These are phyloP conservation scores for Resseliella maxima DNA, from an alignment of 2,888 invertebrate species.

Conservation along the genomic window DNA sequence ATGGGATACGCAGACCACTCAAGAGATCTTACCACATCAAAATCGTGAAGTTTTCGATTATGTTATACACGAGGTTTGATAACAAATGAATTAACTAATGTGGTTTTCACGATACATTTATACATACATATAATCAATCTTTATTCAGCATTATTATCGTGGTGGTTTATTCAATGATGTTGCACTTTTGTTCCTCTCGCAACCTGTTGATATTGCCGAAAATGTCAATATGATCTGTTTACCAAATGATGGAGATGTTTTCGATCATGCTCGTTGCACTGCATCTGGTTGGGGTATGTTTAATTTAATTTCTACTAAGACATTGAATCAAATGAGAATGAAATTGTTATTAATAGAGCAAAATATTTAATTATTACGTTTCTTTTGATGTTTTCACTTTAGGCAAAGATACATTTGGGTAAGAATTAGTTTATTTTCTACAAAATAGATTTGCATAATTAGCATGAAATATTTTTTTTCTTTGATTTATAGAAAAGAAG, in stretches of 20 bases:
- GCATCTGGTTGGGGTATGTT: slow-evolving; percentile 67
- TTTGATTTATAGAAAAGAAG: no score
- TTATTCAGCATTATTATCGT: slow-evolving; percentile 74
- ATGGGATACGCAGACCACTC: slow-evolving; percentile 83
- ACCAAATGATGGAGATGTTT: slow-evolving; percentile 68
- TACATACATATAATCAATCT: no score
- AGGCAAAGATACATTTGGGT: slow-evolving; percentile 68
- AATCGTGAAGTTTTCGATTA: slow-evolving; percentile 74
- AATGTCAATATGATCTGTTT: slow-evolving; percentile 80
- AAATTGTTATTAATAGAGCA: no score
- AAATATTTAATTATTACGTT: background rate
- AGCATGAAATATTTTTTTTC: no score
- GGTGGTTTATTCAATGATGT: slow-evolving; percentile 79
- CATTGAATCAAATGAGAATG: no score
- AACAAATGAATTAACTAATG: no score
- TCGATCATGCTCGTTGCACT: slow-evolving; percentile 63
- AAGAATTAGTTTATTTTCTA: no score
- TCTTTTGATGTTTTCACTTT: slow-evolving; percentile 64
- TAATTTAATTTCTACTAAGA: slow-evolving; percentile 59
- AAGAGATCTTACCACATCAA: slow-evolving; percentile 73
- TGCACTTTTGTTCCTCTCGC: slow-evolving; percentile 75
- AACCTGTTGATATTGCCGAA: slow-evolving; percentile 72
- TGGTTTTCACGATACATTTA: no score
- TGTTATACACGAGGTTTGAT: slow-evolving; percentile 70
- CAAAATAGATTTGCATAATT: no score